These are phyloP conservation scores for Callaeas wilsoni DNA, from an alignment of 2,113 vertebrate species.

Conservation along the genomic window DNA sequence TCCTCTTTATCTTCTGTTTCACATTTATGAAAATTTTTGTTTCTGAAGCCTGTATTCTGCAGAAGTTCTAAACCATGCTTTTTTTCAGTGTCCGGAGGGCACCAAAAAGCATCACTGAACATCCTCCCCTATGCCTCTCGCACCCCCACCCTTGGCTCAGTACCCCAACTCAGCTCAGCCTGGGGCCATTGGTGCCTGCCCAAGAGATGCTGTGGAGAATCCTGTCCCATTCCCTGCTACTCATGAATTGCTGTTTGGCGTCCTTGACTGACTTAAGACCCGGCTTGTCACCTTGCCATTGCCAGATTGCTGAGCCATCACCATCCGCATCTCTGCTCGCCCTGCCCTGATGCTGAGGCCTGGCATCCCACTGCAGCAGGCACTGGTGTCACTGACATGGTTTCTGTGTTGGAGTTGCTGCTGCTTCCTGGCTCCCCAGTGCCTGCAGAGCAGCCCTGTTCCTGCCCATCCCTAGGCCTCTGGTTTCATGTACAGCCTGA, in stretches of 20 bases:
- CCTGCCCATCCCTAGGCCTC: neutral
- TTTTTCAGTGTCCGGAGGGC: neutral
- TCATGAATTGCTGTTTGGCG: neutral
- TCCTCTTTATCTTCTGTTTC: neutral
- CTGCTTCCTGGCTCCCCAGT: neutral
- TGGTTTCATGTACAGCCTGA: neutral
- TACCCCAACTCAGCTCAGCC: neutral
- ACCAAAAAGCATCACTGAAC: neutral
- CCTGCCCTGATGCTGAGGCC: neutral
- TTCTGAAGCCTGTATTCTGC: neutral
- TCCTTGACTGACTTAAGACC: neutral
- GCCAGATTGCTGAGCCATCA: neutral
- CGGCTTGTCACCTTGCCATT: rapidly evolving
- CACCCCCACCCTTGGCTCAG: neutral
- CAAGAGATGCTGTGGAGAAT: rapidly evolving
- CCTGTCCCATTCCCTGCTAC: neutral
- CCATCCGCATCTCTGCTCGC: neutral
- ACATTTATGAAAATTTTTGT: neutral
- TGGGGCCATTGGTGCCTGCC: no score
- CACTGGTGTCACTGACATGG: neutral
- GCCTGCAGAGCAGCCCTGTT: neutral
- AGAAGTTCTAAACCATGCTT: rapidly evolving
- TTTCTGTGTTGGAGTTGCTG: rapidly evolving
- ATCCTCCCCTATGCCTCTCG: neutral
- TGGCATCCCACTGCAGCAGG: rapidly evolving